phyloP scores from a whole-genome alignment of 92 coral and sea anemone genomes.

The Palythoa caribaeorum region DNA sequence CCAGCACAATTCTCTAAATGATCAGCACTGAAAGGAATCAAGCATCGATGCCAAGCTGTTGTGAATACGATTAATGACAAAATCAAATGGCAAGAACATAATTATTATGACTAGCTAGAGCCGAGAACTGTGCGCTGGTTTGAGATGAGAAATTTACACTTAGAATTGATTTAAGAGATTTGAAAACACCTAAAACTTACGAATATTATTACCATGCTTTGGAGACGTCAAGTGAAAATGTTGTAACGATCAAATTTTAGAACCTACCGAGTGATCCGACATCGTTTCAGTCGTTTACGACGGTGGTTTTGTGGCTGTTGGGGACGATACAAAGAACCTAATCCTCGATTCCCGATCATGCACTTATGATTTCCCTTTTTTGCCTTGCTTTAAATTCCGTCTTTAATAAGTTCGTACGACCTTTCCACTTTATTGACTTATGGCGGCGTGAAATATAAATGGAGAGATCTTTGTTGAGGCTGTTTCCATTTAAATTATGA shows the following conservation, averaged over 20 bases:
- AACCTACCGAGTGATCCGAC: conserved; percentile 31
- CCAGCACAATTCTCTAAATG: not conserved
- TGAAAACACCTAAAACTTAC: not conserved
- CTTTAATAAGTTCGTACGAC: not conserved
- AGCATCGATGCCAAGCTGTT: not conserved
- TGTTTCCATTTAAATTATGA: conserved; percentile 31
- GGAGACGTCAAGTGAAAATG: not conserved
- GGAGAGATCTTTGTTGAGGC: conserved; percentile 9
- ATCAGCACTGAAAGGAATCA: not conserved
- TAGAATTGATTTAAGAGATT: not conserved
- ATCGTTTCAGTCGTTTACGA: not conserved
- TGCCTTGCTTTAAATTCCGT: not conserved
- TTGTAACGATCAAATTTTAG: not conserved
- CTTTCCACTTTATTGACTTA: not conserved
- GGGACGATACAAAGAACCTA: not conserved
- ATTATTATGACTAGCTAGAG: not conserved
- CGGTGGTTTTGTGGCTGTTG: conserved; percentile 22
- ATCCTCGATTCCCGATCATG: not conserved
- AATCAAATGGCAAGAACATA: conserved; percentile 9
- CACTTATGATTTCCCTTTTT: not conserved
- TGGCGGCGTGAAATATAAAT: conserved; percentile 15
- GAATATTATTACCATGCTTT: not conserved
- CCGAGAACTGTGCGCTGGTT: not conserved
- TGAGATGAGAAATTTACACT: not conserved
- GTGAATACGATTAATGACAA: conserved; percentile 5